Evolutionary conservation across 2,113 vertebrate species (phyloP).

Genomic region (Prietella phreatophila): DNA sequence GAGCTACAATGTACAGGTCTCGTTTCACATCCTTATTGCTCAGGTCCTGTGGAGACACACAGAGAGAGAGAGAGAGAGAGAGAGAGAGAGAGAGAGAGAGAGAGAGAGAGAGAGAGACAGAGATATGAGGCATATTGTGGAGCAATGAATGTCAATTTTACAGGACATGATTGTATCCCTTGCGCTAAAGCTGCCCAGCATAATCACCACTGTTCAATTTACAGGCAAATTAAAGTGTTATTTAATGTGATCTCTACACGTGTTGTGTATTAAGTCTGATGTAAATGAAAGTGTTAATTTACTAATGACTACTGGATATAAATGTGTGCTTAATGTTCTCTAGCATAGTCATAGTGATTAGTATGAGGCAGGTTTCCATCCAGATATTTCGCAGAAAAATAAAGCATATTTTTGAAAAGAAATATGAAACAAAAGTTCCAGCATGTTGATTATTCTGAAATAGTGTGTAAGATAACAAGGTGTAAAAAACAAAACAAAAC

Average conservation of each 20-base stretch:
- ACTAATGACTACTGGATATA: not conserved
- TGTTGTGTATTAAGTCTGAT: not conserved
- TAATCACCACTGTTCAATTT: not conserved
- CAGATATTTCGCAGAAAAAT: not conserved
- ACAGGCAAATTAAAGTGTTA: not conserved
- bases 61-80: not conserved
- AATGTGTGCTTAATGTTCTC: not conserved
- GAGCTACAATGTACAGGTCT: constrained; percentile 93
- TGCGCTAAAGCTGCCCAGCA: not conserved
- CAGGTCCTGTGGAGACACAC: constrained; percentile 79
- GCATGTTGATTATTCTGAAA: not conserved
- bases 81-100: constrained; percentile 18
- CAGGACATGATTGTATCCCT: not conserved
- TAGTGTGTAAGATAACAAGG: not conserved
- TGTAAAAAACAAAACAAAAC: not conserved
- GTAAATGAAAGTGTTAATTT: not conserved
- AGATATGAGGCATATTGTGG: not conserved
- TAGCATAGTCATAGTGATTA: not conserved
- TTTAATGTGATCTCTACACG: not conserved
- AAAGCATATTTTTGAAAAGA: not conserved
- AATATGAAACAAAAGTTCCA: not conserved
- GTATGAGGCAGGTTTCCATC: not conserved
- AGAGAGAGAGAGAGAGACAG: constrained; percentile 41
- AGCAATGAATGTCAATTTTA: not conserved
- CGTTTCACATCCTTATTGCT: constrained; percentile 99